Base-by-base conservation (phyloP, 2,113 vertebrate species). In the Megaptera novaeangliae region DNA sequence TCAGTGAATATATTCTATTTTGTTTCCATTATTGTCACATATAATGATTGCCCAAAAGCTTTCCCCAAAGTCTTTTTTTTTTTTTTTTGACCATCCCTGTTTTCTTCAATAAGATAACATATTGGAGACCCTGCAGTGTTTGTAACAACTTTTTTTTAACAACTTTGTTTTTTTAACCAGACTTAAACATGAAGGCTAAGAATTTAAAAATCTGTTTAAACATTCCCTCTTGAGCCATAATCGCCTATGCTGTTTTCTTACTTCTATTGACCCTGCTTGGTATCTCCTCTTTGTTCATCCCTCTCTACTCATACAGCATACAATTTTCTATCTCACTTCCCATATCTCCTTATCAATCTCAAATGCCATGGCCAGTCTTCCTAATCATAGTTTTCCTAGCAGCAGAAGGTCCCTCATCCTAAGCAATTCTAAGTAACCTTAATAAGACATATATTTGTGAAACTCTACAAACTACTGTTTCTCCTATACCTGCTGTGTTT, bases 1-100 rank as follows among this genome's bases (percentile, higher is more conserved):
- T 69, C 41, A 84, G 82, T 80, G 95, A 97, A 86, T 82, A 29
- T 64, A 91, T 86, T 97, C 86, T 74, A 46, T 91, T 96, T 93
- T 88, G 82, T 64, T 97, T 57, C 72, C 78, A 63, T 93, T 95
- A 88, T 91, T 91, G 82, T 72, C 39, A 88, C 46, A 77, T 4
- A 39, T 31, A 93, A 81, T 55, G 36, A 89, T 31, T 72, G 25
- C 59, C 61, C 75, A 86, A 96, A 97, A 91, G 39, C 27, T 82
- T 86, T 77, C 63, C 15, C 86, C 34, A 68, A 61, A 94, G 21
- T 14, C 21, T 8, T 80, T 69, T 74, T 86, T 80, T 63, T 81
- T 27, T 72, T 81, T 78, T 57, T 88, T 36, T 39, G 11, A 57
- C 6, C 23, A 59, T 72, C 23, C 5, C 86, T 88, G 17, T 31